A percentile compares a stretch with the other conserved stretches of the same genome.
These are phyloP conservation scores for Monopis laevigella DNA, from an alignment of 2,888 invertebrate genomes.

Conservation along the genomic window DNA sequence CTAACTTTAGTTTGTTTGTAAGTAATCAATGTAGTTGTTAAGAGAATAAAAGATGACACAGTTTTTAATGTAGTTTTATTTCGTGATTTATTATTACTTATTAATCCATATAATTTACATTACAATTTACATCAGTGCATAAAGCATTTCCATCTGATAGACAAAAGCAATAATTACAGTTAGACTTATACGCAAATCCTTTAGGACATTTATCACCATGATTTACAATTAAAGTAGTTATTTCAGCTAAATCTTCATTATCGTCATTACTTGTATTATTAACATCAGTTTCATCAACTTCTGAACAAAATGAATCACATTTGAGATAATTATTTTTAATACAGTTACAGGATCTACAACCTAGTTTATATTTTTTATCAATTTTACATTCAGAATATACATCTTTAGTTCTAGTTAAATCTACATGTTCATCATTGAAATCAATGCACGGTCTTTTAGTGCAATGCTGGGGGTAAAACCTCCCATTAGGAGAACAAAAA, in stretches of 20 bases:
- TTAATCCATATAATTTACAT: too few species aligned
- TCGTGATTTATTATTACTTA: too few species aligned
- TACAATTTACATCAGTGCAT: constrained; percentile 38
- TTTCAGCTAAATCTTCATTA: constrained; percentile 26
- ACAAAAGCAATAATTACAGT: constrained; percentile 47
- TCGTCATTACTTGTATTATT: not conserved
- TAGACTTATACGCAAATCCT: constrained; percentile 37
- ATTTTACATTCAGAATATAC: constrained; percentile 43
- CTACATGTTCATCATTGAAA: constrained; percentile 19
- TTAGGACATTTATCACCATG: constrained; percentile 27
- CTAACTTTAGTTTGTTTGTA: too few species aligned
- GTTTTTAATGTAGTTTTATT: not conserved
- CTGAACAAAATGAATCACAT: constrained; percentile 31
- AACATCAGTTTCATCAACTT: constrained; percentile 20
- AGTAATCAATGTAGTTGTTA: not conserved
- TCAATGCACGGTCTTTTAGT: constrained; percentile 32
- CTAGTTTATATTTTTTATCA: constrained; percentile 45
- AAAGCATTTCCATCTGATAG: constrained; percentile 41
- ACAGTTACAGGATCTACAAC: constrained; percentile 63
- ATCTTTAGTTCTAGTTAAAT: constrained; percentile 23
- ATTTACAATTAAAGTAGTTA: constrained; percentile 34
- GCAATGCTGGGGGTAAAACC: constrained; percentile 31
- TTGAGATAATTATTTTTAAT: constrained; percentile 49
- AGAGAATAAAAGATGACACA: not conserved
- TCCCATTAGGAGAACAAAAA: constrained; percentile 32